Conservation (phyloP, 2,888 invertebrate genomes). For the Lithophane socia region DNA sequence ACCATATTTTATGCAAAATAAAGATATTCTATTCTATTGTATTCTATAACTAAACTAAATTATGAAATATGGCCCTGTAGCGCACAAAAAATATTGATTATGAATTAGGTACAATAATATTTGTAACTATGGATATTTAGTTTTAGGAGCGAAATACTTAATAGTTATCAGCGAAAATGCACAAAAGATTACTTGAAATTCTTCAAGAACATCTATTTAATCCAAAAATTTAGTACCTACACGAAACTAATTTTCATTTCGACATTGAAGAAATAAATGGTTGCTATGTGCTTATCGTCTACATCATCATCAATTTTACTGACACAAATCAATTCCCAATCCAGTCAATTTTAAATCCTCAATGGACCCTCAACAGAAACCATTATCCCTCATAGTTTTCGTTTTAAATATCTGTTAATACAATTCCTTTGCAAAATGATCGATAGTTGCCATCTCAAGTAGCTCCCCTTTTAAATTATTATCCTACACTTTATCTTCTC, state of each 20-base stretch:
- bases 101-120: neutral
- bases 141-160: neutral
- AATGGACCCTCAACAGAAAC: slow-evolving; percentile 56
- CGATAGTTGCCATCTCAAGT: slow-evolving; percentile 79
- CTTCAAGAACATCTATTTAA: neutral
- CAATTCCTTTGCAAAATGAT: slow-evolving; percentile 77
- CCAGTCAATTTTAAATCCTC: slow-evolving; percentile 47
- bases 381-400: slow-evolving; percentile 75
- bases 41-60: neutral
- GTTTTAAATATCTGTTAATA: slow-evolving; percentile 79
- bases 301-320: slow-evolving; percentile 23
- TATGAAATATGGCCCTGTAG: neutral
- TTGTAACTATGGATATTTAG: no score
- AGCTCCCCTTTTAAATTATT: slow-evolving; percentile 77
- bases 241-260: neutral
- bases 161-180: neutral
- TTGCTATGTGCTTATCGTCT: neutral
- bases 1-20: no score
- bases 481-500: slow-evolving; percentile 63
- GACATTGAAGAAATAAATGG: neutral
- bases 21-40: no score
- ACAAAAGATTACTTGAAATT: neutral
- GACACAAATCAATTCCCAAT: slow-evolving; percentile 28
- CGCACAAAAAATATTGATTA: neutral
- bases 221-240: neutral